These are phyloP conservation scores for Perccottus glenii DNA, from an alignment of 2,113 vertebrate genomes.

Conservation along the genomic window DNA sequence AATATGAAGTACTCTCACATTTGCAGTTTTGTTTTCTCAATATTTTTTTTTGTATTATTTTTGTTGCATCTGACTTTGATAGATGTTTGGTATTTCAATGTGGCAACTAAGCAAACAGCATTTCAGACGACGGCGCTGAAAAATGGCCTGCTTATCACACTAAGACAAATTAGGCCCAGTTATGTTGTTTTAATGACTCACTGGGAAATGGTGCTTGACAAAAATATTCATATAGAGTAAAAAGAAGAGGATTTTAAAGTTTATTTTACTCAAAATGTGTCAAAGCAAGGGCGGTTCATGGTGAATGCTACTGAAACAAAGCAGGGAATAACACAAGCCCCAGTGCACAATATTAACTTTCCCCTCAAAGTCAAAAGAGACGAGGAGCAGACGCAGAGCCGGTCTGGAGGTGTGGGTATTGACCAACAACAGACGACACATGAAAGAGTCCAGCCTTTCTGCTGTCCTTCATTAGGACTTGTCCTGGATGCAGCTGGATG, in stretches of 20 bases:
- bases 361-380: constrained; percentile 12
- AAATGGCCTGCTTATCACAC: constrained; percentile 25
- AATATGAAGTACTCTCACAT: neutral
- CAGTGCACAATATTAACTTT: constrained; percentile 25
- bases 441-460: constrained; percentile 74
- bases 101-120: constrained; percentile 37
- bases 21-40: neutral
- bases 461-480: constrained; percentile 76
- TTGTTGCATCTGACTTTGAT: constrained; percentile 22
- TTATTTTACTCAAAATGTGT: neutral
- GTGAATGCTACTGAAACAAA: constrained; percentile 19
- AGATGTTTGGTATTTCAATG: constrained; percentile 45
- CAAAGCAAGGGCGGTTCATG: neutral
- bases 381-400: constrained; percentile 16
- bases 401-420: constrained; percentile 55
- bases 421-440: constrained; percentile 73
- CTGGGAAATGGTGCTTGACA: constrained; percentile 47
- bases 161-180: constrained; percentile 43
- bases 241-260: neutral
- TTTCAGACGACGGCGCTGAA: constrained; percentile 18
- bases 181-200: constrained; percentile 46
- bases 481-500: constrained; percentile 77
- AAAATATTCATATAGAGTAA: constrained; percentile 26
- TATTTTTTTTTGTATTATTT: neutral
- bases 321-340: constrained; percentile 8